phyloP scores from a whole-genome alignment of 2,888 invertebrate species.

The Ophioninae sp. region DNA sequence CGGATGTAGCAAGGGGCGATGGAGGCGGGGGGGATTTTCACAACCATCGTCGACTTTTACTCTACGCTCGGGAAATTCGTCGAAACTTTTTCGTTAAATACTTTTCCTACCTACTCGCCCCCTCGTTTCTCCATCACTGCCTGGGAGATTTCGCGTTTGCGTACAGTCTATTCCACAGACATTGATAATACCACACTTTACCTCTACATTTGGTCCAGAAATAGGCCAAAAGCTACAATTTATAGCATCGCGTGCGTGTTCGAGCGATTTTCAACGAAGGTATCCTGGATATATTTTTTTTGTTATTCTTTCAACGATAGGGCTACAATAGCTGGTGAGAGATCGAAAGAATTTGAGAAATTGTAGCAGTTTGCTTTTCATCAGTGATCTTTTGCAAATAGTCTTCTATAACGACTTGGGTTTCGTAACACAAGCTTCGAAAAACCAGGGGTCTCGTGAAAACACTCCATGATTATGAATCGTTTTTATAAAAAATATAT shows the following conservation, averaged over 20 bases:
- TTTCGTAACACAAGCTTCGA: background rate
- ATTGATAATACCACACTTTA: slow-evolving; percentile 3
- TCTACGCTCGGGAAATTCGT: slow-evolving; percentile 43
- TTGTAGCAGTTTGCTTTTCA: background rate
- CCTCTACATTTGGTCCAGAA: slow-evolving; percentile 4
- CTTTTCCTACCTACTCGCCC: slow-evolving; percentile 12
- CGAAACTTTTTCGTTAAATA: slow-evolving; percentile 57
- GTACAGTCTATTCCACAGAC: slow-evolving; percentile 20
- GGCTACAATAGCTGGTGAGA: background rate
- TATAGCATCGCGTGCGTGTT: slow-evolving; percentile 1
- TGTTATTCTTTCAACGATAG: background rate
- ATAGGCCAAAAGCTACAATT: background rate
- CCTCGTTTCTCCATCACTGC: background rate
- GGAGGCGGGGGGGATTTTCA: slow-evolving; percentile 26
- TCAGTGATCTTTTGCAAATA: background rate
- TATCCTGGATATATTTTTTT: background rate
- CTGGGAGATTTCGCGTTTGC: slow-evolving; percentile 15
- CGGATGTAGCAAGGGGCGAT: too few relatives aligned
- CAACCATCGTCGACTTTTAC: slow-evolving; percentile 44
- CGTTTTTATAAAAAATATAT: too few relatives aligned
- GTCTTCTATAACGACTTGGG: background rate
- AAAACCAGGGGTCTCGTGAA: too few relatives aligned
- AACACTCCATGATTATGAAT: too few relatives aligned
- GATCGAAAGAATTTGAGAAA: background rate
- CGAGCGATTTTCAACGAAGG: background rate